A percentile compares a stretch with the other conserved stretches of the same genome.
phyloP scores from a whole-genome alignment of 2,113 vertebrate species.

The Oxyura jamaicensis region DNA sequence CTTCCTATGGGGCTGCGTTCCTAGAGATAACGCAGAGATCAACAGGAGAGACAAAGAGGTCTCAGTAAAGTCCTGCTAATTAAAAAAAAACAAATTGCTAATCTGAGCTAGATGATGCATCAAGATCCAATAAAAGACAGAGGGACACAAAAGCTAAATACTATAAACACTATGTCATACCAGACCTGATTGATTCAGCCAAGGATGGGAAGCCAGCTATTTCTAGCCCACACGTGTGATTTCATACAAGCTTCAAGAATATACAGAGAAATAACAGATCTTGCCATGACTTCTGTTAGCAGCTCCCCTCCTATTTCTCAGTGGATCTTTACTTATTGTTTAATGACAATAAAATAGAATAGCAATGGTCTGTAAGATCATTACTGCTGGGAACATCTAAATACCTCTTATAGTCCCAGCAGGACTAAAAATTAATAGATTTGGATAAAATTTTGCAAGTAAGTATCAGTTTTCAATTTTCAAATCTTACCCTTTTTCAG shows the following conservation, averaged over 20 bases:
- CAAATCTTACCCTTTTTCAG: background rate
- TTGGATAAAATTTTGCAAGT: background rate
- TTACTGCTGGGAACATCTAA: background rate
- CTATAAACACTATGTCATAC: background rate
- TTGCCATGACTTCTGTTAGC: background rate
- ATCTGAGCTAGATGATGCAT: background rate
- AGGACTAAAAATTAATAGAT: background rate
- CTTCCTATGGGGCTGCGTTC: background rate
- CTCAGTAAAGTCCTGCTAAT: background rate
- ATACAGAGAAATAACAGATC: background rate
- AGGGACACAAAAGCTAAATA: background rate
- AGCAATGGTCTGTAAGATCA: background rate
- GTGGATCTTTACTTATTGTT: background rate
- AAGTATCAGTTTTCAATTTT: background rate
- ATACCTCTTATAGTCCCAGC: background rate
- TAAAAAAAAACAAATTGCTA: background rate
- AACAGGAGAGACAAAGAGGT: background rate
- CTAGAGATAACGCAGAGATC: background rate
- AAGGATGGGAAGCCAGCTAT: background rate
- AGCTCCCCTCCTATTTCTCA: background rate
- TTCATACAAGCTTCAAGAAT: background rate
- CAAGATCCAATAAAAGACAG: background rate
- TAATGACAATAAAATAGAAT: background rate
- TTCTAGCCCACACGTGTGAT: rapidly evolving
- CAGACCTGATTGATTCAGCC: background rate